phyloP scores from a whole-genome alignment of 2,113 vertebrate genomes.

The Platanista minor region DNA sequence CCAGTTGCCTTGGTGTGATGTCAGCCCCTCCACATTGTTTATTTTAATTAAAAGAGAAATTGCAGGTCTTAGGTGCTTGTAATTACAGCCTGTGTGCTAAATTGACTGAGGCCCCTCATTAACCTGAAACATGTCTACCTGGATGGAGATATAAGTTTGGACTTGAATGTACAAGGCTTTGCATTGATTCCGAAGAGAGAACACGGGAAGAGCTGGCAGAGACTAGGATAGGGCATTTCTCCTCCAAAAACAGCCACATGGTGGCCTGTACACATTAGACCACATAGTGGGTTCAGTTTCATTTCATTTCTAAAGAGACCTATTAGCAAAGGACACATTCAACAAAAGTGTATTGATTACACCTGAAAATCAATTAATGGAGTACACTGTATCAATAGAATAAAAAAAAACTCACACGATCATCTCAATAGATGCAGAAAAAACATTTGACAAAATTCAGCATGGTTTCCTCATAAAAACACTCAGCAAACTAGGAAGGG shows the following conservation, averaged over 20 bases:
- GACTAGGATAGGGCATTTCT: conserved; percentile 34
- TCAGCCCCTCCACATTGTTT: conserved; percentile 86
- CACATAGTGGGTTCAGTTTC: not conserved
- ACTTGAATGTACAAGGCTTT: conserved; percentile 81
- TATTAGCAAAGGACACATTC: not conserved
- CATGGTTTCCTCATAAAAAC: not conserved
- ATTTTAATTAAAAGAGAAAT: conserved; percentile 90
- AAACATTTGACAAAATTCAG: not conserved
- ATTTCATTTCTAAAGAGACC: not conserved
- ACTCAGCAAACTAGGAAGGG: not conserved
- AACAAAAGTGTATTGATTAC: not conserved
- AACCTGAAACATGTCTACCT: conserved; percentile 85
- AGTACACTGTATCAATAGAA: not conserved
- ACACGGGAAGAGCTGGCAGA: conserved; percentile 66
- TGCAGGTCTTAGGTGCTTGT: conserved; percentile 84
- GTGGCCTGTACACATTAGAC: not conserved
- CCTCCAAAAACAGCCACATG: conserved; percentile 30
- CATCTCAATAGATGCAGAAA: not conserved
- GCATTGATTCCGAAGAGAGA: conserved; percentile 75
- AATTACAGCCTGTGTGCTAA: conserved; percentile 85
- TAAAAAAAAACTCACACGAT: not conserved
- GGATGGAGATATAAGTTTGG: conserved; percentile 83
- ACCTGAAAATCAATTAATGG: not conserved
- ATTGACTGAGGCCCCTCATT: conserved; percentile 88
- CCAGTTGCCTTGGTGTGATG: conserved; percentile 84